Conservation (phyloP, 2,113 vertebrate species). For the Onychostoma macrolepis region DNA sequence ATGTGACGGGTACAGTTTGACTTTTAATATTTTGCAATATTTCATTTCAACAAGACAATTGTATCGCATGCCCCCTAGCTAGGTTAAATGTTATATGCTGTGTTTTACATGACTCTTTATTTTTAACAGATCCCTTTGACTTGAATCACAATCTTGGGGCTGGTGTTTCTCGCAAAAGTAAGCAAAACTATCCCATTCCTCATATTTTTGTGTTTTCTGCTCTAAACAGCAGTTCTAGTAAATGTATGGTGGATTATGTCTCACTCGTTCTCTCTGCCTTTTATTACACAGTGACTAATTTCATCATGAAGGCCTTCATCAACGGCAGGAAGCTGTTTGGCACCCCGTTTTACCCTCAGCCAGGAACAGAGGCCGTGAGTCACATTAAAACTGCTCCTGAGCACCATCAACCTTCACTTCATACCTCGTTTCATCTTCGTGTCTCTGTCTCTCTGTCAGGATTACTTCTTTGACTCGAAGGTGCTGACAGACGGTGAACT, state of each 20-base stretch:
- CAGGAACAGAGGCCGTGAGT: slow-evolving; percentile 91
- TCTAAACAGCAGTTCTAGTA: not conserved
- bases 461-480: slow-evolving; percentile 98
- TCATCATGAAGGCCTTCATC: slow-evolving; percentile 99
- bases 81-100: not conserved
- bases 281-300: slow-evolving; percentile 92
- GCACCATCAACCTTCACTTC: not conserved
- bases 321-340: slow-evolving; percentile 97
- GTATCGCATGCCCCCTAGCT: not conserved
- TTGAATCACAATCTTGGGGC: slow-evolving; percentile 99
- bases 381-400: not conserved
- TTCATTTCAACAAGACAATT: not conserved
- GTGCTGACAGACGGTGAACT: slow-evolving; percentile 95
- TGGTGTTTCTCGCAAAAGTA: slow-evolving; percentile 99
- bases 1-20: not conserved
- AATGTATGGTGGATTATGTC: not conserved
- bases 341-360: slow-evolving; percentile 88
- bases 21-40: not conserved
- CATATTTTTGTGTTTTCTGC: not conserved
- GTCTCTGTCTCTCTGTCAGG: slow-evolving; percentile 70
- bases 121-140: slow-evolving; percentile 91
- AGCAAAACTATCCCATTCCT: slow-evolving; percentile 53
- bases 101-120: not conserved
- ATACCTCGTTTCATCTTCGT: not conserved
- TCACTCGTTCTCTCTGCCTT: slow-evolving; percentile 60